Evolutionary conservation across 37 sponge, comb jelly and placozoan species (phyloP).

Genomic region (Ephydatia muelleri): DNA sequence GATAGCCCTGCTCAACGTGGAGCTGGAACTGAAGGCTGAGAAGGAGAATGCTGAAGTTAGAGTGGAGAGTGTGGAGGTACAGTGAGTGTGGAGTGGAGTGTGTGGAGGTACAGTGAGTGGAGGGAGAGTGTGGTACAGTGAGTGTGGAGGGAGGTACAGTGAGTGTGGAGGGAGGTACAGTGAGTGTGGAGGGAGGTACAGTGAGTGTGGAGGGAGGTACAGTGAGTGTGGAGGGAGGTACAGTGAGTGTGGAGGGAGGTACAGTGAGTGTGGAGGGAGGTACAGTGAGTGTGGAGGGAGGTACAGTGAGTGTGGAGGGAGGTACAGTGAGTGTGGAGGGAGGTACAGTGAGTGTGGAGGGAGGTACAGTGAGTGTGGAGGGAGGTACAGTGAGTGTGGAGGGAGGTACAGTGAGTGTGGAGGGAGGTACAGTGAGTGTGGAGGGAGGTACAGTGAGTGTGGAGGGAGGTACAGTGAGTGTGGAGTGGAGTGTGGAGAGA

Average conservation of each 20-base stretch:
- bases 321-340: not conserved
- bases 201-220: not conserved
- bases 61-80: constrained; percentile 95
- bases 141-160: not conserved
- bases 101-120: not conserved
- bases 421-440: not conserved
- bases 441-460: not conserved
- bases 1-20: constrained; percentile 93
- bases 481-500: not conserved
- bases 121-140: not conserved
- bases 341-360: not conserved
- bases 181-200: not conserved
- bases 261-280: not conserved
- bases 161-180: not conserved
- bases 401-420: not conserved
- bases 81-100: not conserved
- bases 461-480: no score
- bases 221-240: not conserved
- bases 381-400: not conserved
- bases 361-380: not conserved
- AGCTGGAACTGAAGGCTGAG: constrained; percentile 97
- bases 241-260: no score
- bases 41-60: constrained; percentile 95
- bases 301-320: not conserved
- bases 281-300: not conserved